Conservation (phyloP, 2,888 invertebrate genomes). For the Leptura quadrifasciata region DNA sequence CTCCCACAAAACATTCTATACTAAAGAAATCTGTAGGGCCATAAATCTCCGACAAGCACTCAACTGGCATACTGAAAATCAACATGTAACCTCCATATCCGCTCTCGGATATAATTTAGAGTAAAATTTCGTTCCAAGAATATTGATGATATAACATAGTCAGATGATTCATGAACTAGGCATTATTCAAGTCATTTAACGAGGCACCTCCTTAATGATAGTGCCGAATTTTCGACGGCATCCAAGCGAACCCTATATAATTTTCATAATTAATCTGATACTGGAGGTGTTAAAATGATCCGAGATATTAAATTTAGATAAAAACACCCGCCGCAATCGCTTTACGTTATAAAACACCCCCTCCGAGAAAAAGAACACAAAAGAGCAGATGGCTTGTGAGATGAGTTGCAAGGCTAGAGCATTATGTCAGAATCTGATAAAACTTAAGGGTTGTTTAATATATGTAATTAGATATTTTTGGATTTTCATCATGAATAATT, state of each 20-base stretch:
- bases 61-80: neutral
- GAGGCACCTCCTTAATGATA: conserved; percentile 25
- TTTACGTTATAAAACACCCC: neutral
- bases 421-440: conserved; percentile 18
- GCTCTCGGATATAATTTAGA: neutral
- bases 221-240: conserved; percentile 13
- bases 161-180: conserved; percentile 1
- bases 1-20: neutral
- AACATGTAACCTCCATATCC: conserved; percentile 7
- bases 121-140: conserved; percentile 3
- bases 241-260: conserved; percentile 18
- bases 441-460: conserved; percentile 13
- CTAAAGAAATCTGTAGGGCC: neutral
- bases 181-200: conserved; percentile 15
- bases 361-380: neutral
- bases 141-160: neutral
- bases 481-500: conserved; percentile 29
- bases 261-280: conserved; percentile 43
- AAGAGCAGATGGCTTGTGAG: conserved; percentile 31
- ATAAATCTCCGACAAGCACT: neutral
- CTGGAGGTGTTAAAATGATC: conserved; percentile 41
- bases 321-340: conserved; percentile 9
- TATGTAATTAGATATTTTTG: conserved; percentile 4
- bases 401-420: conserved; percentile 10
- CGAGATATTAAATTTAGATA: conserved; percentile 37